Evolutionary conservation across 2,113 vertebrate genomes (phyloP).

Genomic region (Myrmophylax atrothorax): DNA sequence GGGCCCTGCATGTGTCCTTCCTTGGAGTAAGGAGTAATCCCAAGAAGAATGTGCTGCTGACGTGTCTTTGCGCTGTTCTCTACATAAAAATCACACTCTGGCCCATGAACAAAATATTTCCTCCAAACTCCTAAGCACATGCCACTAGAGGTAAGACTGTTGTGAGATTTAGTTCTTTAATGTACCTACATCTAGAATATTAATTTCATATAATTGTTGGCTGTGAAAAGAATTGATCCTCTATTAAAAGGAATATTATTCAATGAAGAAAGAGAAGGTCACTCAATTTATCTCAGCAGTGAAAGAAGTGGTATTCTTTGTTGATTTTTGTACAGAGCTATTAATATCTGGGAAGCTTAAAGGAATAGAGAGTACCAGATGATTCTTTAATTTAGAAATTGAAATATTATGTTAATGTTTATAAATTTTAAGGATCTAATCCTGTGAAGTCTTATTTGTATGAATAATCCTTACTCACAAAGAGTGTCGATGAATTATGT

Average conservation of each 20-base stretch:
- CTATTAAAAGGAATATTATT: conserved; percentile 8
- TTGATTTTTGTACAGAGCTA: conserved; percentile 13
- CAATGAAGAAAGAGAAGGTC: conserved; percentile 12
- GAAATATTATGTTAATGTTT: conserved; percentile 26
- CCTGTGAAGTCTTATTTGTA: neutral
- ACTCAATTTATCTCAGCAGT: neutral
- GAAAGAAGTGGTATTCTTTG: neutral
- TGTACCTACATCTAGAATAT: neutral
- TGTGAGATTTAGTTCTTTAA: neutral
- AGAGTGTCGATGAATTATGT: neutral
- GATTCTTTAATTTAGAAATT: neutral
- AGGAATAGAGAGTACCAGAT: neutral
- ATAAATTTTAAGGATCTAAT: neutral
- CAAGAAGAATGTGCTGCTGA: neutral
- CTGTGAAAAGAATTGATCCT: neutral
- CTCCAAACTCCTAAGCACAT: neutral
- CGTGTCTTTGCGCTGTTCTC: neutral
- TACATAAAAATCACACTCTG: neutral
- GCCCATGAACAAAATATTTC: neutral
- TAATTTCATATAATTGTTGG: neutral
- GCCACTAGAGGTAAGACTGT: neutral
- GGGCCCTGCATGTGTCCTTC: neutral
- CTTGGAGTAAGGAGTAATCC: neutral
- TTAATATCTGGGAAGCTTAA: neutral
- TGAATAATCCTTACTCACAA: neutral